Evolutionary conservation across 1,140 invertebrate genomes (phyloP), one percentile per base, ranked within the genome.

Genomic region (Camponotus vicinus): DNA sequence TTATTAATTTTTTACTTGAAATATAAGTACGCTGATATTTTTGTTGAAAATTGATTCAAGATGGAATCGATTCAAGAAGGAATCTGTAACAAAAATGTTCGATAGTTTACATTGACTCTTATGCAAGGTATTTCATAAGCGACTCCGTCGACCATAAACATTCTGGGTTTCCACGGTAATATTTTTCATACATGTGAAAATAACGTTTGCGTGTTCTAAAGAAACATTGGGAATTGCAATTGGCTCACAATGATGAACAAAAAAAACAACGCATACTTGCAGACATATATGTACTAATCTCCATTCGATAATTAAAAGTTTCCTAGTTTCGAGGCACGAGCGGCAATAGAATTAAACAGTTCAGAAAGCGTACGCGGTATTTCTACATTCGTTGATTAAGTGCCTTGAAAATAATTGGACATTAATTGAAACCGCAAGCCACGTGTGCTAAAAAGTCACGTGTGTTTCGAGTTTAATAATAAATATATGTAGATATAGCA

Each of bases 371-470:
- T 34, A n/a, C 21, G 37, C 67, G 27, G 9, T 61, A 82, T 61
- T 18, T 73, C 13, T 83, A 55, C 42, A 61, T 83, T 42, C 18
- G 79, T 83, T 83, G 69, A 83, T 83, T 83, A 75, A 83, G 55
- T 83, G n/a, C 42, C 42, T 83, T 32, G 69, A 75, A 75, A 61
- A 83, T 83, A 83, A 83, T 83, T 83, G 69, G 55, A 83, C 69
- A 32, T 61, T 83, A 83, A 83, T 83, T 73, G 55, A 63, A 61
- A 55, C 55, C 69, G 45, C 79, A 61, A 40, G 40, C 69, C 40
- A 83, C 5, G n/a, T 61, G 27, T n/a, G 37, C 21, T 69, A 57
- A 8, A 52, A 67, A 27, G n/a, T 70, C 67, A 6, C 8, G 37
- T 32, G 21, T 49, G 13, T 15, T 18, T 49, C 18, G 52, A 83